Evolutionary conservation across 23 tunicate genomes (phyloP).

Genomic region (Oikopleura albicans): DNA sequence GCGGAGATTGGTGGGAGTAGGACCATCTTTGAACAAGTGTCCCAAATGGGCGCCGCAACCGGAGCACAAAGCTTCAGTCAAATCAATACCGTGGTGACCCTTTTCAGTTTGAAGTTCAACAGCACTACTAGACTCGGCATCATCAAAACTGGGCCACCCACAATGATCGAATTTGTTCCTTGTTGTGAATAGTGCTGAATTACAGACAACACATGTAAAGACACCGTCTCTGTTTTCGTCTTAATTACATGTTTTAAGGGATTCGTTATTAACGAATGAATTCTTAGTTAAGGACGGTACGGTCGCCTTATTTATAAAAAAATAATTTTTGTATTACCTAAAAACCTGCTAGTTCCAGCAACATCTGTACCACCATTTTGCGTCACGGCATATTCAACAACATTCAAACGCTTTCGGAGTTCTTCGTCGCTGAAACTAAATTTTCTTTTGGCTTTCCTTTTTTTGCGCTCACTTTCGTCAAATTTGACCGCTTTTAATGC

Average conservation of each 20-base stretch:
- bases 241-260: too few relatives aligned
- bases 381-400: constrained; percentile 16
- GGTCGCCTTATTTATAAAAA: too few relatives aligned
- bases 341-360: neutral
- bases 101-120: neutral
- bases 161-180: neutral
- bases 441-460: too few relatives aligned
- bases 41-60: constrained; percentile 8
- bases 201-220: neutral
- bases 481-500: too few relatives aligned
- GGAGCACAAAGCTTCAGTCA: neutral
- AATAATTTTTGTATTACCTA: too few relatives aligned
- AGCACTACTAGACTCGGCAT: neutral
- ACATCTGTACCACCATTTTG: neutral
- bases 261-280: too few relatives aligned
- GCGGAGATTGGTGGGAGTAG: neutral
- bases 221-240: neutral
- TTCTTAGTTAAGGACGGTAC: too few relatives aligned
- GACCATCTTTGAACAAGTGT: constrained; percentile 12
- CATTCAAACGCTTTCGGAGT: neutral
- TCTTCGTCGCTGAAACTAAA: too few relatives aligned
- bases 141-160: constrained; percentile 15
- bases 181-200: neutral
- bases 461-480: too few relatives aligned
- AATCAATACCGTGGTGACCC: neutral